Base-by-base conservation (phyloP, 2,113 vertebrate genomes). In the Podarcis cretensis region DNA sequence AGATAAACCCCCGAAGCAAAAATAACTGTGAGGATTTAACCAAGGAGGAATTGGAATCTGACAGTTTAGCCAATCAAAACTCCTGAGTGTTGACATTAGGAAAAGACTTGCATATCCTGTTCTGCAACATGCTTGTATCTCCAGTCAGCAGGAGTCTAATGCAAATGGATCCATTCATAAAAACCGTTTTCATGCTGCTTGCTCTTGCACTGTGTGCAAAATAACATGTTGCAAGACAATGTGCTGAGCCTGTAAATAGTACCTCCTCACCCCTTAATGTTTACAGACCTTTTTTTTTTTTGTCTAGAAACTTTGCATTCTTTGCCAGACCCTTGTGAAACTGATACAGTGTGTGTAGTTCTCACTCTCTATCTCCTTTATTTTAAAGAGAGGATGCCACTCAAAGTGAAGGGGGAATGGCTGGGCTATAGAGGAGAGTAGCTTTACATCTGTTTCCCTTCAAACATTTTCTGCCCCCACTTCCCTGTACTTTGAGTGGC, bases 51-150 rank as follows among this genome's bases (percentile, higher is more conserved):
- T 0, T 89, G 88, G 85, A 94, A 96, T 95, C 89, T 93, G 92
- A 89, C 86, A 95, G 91, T 91, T 71, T 89, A 92, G 96, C 93
- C 94, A 95, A 94, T 87, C 85, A 94, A 96, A 96, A 96, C 93
- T 93, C 87, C 59, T 87, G 92, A 90, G 90, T 94, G 91, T 95
- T 96, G 96, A 91, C 86, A 90, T 93, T 96, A 94, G 89, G 92
- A 93, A 95, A 94, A 81, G 73, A 89, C 89, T 91, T 92, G 66
- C 91, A 87, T 93, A 95, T 97, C 91, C 95, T 88, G 93, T 91
- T 94, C 90, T 90, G 85, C 25, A 21, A 80, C 91, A 92, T 86
- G 81, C 90, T 77, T 88, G 90, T 83, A 91, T 95, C 12, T 0
- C 84, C 90, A 94, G 93, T 91, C 75, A 90, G 73, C n/a, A 54